Percentiles rank a stretch among this genome's conserved stretches.
phyloP scores from a whole-genome alignment of 2,888 invertebrate species.

The Phrixothrix hirtus region DNA sequence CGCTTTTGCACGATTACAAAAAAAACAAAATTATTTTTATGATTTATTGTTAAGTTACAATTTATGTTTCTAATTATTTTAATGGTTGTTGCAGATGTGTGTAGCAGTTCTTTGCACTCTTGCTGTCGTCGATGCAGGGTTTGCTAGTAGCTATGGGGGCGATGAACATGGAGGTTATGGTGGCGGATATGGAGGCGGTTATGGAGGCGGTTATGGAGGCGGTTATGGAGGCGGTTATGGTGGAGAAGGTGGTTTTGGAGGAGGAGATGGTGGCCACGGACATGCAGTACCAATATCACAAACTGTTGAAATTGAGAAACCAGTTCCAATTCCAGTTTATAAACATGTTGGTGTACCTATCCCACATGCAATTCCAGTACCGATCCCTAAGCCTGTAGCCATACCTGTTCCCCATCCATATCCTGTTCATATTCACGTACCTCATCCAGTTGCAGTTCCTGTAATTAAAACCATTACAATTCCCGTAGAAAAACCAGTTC shows the following conservation, averaged over 20 bases:
- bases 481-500: constrained; percentile 73
- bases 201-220: constrained; percentile 35
- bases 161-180: constrained; percentile 9
- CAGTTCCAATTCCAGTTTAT: constrained; percentile 61
- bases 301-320: constrained; percentile 70
- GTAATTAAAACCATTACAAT: constrained; percentile 70
- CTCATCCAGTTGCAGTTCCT: constrained; percentile 70
- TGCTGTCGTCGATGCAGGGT: constrained; percentile 49
- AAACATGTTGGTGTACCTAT: constrained; percentile 58
- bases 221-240: constrained; percentile 35
- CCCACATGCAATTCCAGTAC: constrained; percentile 61
- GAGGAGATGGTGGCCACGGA: constrained; percentile 28
- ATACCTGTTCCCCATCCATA: constrained; percentile 71
- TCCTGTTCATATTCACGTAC: constrained; percentile 70
- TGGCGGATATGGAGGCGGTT: constrained; percentile 13
- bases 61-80: too few relatives aligned
- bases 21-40: too few relatives aligned
- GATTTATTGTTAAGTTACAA: too few relatives aligned
- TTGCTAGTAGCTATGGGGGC: constrained; percentile 41
- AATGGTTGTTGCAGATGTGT: constrained; percentile 46
- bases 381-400: constrained; percentile 69
- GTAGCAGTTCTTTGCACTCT: constrained; percentile 47
- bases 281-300: constrained; percentile 61
- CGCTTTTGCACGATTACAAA: constrained; percentile 15
- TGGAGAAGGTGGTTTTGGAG: constrained; percentile 28